These are phyloP conservation scores for Scaptomyza hsui DNA, from an alignment of 1,140 invertebrate species.

Conservation along the genomic window DNA sequence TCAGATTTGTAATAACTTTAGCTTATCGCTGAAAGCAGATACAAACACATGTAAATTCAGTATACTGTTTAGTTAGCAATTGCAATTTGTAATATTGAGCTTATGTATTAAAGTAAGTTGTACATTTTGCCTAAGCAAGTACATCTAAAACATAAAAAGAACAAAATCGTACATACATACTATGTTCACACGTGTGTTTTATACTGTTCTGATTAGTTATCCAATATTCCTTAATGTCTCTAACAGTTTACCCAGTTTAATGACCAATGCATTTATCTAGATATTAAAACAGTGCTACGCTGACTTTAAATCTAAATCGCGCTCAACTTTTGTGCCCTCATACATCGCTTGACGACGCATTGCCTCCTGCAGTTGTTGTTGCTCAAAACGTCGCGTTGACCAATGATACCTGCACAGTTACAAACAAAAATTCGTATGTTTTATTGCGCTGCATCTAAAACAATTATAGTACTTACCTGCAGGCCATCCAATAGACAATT, in stretches of 20 bases:
- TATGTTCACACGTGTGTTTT: not conserved
- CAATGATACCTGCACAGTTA: slow-evolving; percentile 82
- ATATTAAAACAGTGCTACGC: slow-evolving; percentile 55
- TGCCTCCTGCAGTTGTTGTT: slow-evolving; percentile 81
- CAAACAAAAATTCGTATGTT: not conserved
- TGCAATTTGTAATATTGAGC: slow-evolving; percentile 2
- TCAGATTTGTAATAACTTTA: slow-evolving; percentile 13
- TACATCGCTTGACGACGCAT: slow-evolving; percentile 77
- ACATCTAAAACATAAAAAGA: slow-evolving; percentile 2
- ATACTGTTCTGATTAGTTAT: slow-evolving; percentile 1
- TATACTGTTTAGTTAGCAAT: not conserved
- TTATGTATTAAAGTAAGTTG: not conserved
- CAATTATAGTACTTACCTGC: slow-evolving; percentile 71
- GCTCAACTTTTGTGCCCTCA: slow-evolving; percentile 83
- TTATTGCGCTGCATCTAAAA: not conserved
- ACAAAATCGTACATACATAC: slow-evolving; percentile 1
- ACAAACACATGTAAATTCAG: not conserved
- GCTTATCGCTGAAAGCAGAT: slow-evolving; percentile 19
- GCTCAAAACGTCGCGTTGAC: slow-evolving; percentile 84
- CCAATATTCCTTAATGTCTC: not conserved
- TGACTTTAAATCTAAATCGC: slow-evolving; percentile 69
- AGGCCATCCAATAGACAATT: slow-evolving; percentile 85
- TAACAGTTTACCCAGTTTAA: not conserved
- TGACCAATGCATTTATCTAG: not conserved
- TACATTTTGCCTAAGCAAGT: not conserved